These are phyloP conservation scores for Acromyrmex heyeri DNA, from an alignment of 1,140 invertebrate genomes.

Conservation along the genomic window DNA sequence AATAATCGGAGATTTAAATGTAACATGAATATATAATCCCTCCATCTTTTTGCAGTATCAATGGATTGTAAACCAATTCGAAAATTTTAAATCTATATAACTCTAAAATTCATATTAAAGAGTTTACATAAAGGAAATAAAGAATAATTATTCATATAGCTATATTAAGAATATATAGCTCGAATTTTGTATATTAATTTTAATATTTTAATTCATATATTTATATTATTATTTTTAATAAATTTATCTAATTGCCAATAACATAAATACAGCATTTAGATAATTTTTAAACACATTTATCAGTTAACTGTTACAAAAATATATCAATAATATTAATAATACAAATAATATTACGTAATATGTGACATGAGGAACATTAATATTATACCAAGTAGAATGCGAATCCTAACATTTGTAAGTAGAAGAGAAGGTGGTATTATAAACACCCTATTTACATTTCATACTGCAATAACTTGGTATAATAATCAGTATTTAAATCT, in stretches of 20 bases:
- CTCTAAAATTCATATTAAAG: neutral
- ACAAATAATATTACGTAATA: neutral
- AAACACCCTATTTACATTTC: too few relatives aligned
- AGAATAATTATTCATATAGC: neutral
- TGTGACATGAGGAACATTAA: neutral
- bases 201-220: neutral
- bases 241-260: neutral
- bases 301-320: neutral
- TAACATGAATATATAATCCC: slow-evolving; percentile 12
- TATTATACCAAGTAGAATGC: neutral
- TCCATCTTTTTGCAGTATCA: neutral
- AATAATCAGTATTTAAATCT: too few relatives aligned
- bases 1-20: slow-evolving; percentile 36
- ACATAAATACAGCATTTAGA: neutral
- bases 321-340: neutral
- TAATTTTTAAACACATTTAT: neutral
- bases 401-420: neutral
- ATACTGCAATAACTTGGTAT: too few relatives aligned
- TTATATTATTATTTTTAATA: neutral
- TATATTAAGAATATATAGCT: neutral
- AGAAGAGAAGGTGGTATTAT: too few relatives aligned
- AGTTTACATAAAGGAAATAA: neutral
- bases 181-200: neutral
- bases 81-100: neutral
- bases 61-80: slow-evolving; percentile 1